Conservation (phyloP, 2,888 invertebrate species). For the Drosophila atripex region DNA sequence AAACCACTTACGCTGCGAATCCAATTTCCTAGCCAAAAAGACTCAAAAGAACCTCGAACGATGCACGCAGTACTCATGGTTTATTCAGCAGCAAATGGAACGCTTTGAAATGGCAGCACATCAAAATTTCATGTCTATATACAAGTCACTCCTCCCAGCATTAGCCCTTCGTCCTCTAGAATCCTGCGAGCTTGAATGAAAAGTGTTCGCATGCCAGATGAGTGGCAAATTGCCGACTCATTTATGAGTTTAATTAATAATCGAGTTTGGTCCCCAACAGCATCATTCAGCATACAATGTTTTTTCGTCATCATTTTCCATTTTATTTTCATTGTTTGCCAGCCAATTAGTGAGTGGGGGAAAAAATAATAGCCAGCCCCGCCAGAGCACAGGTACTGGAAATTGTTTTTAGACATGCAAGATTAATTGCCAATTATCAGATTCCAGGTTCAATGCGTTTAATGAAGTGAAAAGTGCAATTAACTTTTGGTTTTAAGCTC, state of each 20-base stretch:
- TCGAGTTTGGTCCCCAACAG: slow-evolving; percentile 13
- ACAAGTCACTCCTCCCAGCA: slow-evolving; percentile 21
- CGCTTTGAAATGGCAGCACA: slow-evolving; percentile 29
- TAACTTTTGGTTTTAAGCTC: slow-evolving; percentile 14
- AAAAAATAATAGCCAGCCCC: slow-evolving; percentile 29
- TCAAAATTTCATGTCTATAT: slow-evolving; percentile 31
- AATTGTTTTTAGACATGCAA: slow-evolving; percentile 52
- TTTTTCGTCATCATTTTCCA: slow-evolving; percentile 9
- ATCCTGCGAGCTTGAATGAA: slow-evolving; percentile 27
- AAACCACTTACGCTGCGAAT: slow-evolving; percentile 38
- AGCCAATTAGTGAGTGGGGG: slow-evolving; percentile 48
- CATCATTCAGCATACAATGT: slow-evolving; percentile 8
- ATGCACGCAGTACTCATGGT: slow-evolving; percentile 39
- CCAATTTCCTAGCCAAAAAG: slow-evolving; percentile 35
- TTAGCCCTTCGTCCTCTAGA: slow-evolving; percentile 6
- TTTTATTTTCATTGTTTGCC: slow-evolving; percentile 31
- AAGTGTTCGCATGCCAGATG: slow-evolving; percentile 37
- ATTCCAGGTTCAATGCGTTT: slow-evolving; percentile 37
- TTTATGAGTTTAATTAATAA: slow-evolving; percentile 53
- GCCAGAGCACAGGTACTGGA: slow-evolving; percentile 4
- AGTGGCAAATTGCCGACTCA: slow-evolving; percentile 35
- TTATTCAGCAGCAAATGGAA: slow-evolving; percentile 38
- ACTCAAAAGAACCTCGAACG: slow-evolving; percentile 10
- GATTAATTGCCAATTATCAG: slow-evolving; percentile 58
- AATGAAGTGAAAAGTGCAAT: slow-evolving; percentile 50